Conservation (phyloP, 2,113 vertebrate genomes). For the Fregata magnificens region DNA sequence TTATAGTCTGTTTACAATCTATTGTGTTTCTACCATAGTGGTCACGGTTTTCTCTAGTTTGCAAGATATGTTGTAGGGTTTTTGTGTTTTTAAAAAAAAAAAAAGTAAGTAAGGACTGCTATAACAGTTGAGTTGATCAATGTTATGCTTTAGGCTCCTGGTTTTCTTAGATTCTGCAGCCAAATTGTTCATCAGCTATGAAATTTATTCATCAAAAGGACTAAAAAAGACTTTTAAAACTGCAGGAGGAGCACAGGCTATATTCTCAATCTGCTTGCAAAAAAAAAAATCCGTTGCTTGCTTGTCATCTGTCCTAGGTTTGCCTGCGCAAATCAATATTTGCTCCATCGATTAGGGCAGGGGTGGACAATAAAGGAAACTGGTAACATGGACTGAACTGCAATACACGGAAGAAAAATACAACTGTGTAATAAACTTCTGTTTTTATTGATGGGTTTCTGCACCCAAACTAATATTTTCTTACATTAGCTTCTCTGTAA, state of each 20-base stretch:
- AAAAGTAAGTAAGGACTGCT: neutral
- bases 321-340: neutral
- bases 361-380: neutral
- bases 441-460: neutral
- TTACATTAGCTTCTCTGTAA: neutral
- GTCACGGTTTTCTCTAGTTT: neutral
- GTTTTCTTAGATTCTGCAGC: conserved; percentile 10
- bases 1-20: conserved; percentile 2
- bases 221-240: neutral
- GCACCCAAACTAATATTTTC: neutral
- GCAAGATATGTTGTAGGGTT: neutral
- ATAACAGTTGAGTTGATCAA: conserved; percentile 11
- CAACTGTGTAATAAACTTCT: neutral
- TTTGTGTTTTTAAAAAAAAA: neutral
- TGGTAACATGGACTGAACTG: neutral
- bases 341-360: neutral
- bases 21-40: neutral
- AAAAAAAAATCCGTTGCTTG: neutral
- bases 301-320: neutral
- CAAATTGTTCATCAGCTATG: neutral
- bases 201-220: neutral
- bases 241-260: neutral
- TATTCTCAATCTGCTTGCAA: neutral
- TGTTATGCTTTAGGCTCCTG: neutral
- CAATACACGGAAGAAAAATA: neutral